A percentile compares a stretch with the other conserved stretches of the same genome.
These are phyloP conservation scores for Mythimna impura DNA, from an alignment of 2,888 invertebrate genomes.

Conservation along the genomic window DNA sequence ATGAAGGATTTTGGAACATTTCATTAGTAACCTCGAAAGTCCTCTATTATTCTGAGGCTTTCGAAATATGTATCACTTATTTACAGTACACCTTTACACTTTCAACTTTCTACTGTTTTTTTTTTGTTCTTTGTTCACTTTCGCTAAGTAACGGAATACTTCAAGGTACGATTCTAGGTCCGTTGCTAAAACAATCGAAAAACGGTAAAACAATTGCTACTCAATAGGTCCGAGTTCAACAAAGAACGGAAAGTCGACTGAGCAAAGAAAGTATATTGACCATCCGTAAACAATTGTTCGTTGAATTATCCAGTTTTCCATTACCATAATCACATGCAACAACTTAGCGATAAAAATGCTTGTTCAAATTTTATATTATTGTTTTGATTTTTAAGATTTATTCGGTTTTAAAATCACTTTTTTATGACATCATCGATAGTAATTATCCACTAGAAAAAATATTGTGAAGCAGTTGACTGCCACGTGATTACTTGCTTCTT, in stretches of 20 bases:
- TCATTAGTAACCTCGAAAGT: background rate
- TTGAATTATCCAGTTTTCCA: conserved; percentile 22
- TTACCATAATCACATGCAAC: conserved; percentile 9
- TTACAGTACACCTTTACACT: background rate
- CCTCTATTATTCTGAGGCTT: background rate
- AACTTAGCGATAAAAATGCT: conserved; percentile 36
- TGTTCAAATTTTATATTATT: conserved; percentile 23
- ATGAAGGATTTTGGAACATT: conserved; percentile 24
- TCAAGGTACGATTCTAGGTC: background rate
- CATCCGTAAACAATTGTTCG: conserved; percentile 9
- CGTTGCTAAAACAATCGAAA: conserved; percentile 15
- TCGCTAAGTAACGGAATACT: background rate
- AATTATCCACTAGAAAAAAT: background rate
- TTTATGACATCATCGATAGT: background rate
- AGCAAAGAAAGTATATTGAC: conserved; percentile 19
- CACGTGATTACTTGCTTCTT: background rate
- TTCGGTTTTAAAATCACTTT: background rate
- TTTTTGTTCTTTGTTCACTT: conserved; percentile 1
- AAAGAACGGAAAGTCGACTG: conserved; percentile 21
- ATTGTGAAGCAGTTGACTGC: background rate
- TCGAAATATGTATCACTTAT: background rate
- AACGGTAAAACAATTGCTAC: background rate
- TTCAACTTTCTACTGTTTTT: background rate
- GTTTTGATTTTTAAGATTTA: background rate
- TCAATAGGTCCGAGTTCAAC: conserved; percentile 3